These are phyloP conservation scores for Synanthedon myopaeformis DNA, from an alignment of 2,888 invertebrate genomes.

Conservation along the genomic window DNA sequence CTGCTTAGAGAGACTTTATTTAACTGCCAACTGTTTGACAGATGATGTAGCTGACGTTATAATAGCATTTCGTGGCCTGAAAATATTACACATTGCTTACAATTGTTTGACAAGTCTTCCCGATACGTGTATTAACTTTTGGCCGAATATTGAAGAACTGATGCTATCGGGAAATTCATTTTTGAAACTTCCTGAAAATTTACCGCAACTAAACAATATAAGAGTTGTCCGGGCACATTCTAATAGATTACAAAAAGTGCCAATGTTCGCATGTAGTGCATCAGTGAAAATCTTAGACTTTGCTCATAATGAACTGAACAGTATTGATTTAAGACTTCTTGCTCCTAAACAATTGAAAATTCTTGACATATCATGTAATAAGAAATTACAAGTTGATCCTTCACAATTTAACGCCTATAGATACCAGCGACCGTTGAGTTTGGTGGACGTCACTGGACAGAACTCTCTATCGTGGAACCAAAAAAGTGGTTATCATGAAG, in stretches of 20 bases:
- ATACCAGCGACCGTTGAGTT: conserved; percentile 82
- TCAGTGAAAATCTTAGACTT: conserved; percentile 84
- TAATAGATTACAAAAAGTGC: conserved; percentile 80
- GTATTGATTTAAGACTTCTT: conserved; percentile 79
- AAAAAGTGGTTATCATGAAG: conserved; percentile 64
- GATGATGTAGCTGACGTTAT: conserved; percentile 77
- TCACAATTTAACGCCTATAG: conserved; percentile 84
- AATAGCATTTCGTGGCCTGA: conserved; percentile 73
- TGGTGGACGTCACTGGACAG: conserved; percentile 87
- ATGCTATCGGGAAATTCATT: conserved; percentile 86
- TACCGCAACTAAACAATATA: conserved; percentile 78
- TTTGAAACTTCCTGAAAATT: conserved; percentile 79
- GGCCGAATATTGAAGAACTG: conserved; percentile 85
- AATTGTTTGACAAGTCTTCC: conserved; percentile 81
- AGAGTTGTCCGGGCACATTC: conserved; percentile 84
- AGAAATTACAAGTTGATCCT: conserved; percentile 84
- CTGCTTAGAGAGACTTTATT: conserved; percentile 74
- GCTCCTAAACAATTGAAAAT: conserved; percentile 87
- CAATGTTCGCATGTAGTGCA: conserved; percentile 79
- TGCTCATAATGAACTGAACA: conserved; percentile 87
- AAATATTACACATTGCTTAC: conserved; percentile 81
- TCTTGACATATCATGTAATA: conserved; percentile 86
- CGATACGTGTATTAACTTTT: conserved; percentile 79
- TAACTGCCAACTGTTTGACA: conserved; percentile 82
- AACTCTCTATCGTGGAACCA: conserved; percentile 75